Evolutionary conservation across 2,113 vertebrate species (phyloP).

Genomic region (Callipepla squamata): DNA sequence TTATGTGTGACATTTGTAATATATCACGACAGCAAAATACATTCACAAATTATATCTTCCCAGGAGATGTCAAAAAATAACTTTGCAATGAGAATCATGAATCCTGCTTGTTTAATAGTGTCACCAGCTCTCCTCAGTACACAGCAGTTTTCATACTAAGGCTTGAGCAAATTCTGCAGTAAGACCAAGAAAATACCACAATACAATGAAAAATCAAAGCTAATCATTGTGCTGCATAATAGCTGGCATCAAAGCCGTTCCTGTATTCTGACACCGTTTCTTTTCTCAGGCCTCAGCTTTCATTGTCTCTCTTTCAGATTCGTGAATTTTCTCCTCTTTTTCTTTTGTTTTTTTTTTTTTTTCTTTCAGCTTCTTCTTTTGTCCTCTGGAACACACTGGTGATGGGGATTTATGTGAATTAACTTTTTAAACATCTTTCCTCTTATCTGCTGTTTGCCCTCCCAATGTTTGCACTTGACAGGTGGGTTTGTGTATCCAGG

Average conservation of each 20-base stretch:
- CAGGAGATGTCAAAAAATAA: neutral
- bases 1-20: neutral
- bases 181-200: neutral
- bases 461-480: neutral
- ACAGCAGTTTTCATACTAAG: neutral
- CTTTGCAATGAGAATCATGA: neutral
- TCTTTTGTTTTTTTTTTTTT: neutral
- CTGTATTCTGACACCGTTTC: neutral
- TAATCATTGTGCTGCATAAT: neutral
- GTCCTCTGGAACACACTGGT: neutral
- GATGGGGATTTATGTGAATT: neutral
- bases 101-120: neutral
- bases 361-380: neutral
- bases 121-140: neutral
- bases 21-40: neutral
- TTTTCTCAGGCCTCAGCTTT: neutral
- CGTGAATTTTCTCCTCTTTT: neutral
- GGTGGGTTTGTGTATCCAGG: neutral
- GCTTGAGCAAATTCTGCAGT: neutral
- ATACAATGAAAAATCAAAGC: neutral
- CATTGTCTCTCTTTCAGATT: neutral
- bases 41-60: neutral
- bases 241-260: neutral
- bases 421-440: neutral
- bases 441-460: neutral